Percentiles rank a stretch among this genome's conserved stretches.
phyloP scores from a whole-genome alignment of 1,140 invertebrate species.

The Bursaphelenchus mucronatus region DNA sequence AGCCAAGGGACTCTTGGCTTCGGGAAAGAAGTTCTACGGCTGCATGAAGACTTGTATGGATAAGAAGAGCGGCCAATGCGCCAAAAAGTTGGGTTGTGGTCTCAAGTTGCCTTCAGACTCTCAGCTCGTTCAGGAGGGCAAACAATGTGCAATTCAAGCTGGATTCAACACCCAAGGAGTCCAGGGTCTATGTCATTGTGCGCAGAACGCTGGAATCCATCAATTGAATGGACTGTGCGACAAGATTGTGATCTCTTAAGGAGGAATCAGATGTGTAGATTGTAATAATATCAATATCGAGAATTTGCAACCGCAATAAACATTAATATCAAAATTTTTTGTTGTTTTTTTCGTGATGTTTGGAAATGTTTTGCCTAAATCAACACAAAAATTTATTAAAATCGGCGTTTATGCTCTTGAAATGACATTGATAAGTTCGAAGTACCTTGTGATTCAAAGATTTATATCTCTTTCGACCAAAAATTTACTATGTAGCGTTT shows the following conservation, averaged over 20 bases:
- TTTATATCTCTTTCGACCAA: too few species aligned
- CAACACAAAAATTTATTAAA: too few species aligned
- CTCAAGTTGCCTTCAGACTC: constrained; percentile 31
- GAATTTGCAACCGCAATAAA: too few species aligned
- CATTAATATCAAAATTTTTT: too few species aligned
- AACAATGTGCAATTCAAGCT: constrained; percentile 30
- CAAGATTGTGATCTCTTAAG: constrained; percentile 25
- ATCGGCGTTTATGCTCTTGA: too few species aligned
- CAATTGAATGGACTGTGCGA: constrained; percentile 22
- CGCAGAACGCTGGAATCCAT: constrained; percentile 27
- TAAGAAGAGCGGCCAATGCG: constrained; percentile 38
- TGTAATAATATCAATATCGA: too few species aligned
- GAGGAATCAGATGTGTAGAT: too few species aligned
- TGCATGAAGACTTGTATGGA: constrained; percentile 36
- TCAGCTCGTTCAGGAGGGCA: constrained; percentile 33
- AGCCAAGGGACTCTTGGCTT: constrained; percentile 31
- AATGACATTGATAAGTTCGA: too few species aligned
- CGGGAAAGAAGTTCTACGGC: constrained; percentile 42
- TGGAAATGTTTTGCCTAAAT: too few species aligned
- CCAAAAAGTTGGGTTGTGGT: constrained; percentile 41
- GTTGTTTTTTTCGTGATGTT: too few species aligned
- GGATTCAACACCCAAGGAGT: constrained; percentile 41
- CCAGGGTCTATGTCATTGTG: constrained; percentile 37
- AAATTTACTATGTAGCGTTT: too few species aligned
- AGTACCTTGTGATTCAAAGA: too few species aligned